Conservation (phyloP, 2,797 vertebrate genomes). For the Steatocranus sp. region DNA sequence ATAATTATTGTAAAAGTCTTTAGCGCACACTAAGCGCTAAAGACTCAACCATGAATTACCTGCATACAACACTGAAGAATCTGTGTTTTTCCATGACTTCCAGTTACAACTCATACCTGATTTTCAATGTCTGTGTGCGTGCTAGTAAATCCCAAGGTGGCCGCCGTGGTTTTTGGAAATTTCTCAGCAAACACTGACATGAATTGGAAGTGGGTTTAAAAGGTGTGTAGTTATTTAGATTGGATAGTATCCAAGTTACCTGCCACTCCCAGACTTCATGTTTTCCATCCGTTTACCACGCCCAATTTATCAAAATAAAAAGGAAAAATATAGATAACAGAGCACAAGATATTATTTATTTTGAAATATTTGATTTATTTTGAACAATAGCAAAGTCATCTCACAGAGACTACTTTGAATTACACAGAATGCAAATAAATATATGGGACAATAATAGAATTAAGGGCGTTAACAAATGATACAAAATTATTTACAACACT, state of each 20-base stretch:
- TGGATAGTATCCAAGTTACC: background rate
- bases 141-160: background rate
- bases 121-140: background rate
- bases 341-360: background rate
- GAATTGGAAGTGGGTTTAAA: background rate
- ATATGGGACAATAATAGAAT: conserved; percentile 65
- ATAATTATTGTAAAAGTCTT: background rate
- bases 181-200: background rate
- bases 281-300: background rate
- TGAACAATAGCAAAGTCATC: conserved; percentile 75
- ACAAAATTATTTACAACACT: conserved; percentile 78
- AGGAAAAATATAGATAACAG: background rate
- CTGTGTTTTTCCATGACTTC: background rate
- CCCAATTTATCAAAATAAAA: background rate
- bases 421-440: conserved; percentile 81
- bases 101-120: background rate
- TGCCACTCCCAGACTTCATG: background rate
- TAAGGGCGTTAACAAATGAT: conserved; percentile 66
- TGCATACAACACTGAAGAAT: background rate
- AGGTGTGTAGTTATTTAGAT: background rate
- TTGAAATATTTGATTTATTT: conserved; percentile 76
- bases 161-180: background rate
- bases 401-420: conserved; percentile 81
- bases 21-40: fast-evolving
- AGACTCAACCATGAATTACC: background rate